A percentile compares a stretch with the other conserved stretches of the same genome.
Evolutionary conservation across 2,888 invertebrate species (phyloP).

Genomic region (Microctonus brassicae): DNA sequence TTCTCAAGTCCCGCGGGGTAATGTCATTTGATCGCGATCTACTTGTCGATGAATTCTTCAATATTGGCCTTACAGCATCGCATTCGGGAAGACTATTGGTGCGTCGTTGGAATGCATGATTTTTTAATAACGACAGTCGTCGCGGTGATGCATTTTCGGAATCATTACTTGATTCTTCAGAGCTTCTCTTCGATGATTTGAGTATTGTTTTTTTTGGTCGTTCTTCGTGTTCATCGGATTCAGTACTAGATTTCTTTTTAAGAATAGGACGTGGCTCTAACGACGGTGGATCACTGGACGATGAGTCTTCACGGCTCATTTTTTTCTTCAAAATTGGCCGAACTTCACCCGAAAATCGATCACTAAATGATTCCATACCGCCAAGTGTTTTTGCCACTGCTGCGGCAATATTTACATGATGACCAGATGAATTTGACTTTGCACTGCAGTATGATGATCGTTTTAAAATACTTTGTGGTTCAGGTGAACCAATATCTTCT

Average conservation of each 20-base stretch:
- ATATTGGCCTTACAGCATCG: slow-evolving; percentile 75
- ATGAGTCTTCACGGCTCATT: slow-evolving; percentile 78
- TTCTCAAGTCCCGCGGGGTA: slow-evolving; percentile 68
- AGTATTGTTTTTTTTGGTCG: slow-evolving; percentile 82
- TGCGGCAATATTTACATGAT: slow-evolving; percentile 79
- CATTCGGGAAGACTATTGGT: slow-evolving; percentile 72
- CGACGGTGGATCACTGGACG: slow-evolving; percentile 59
- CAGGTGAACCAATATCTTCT: slow-evolving; percentile 76
- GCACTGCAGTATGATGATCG: slow-evolving; percentile 60
- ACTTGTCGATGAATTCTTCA: slow-evolving; percentile 74
- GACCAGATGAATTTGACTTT: slow-evolving; percentile 63
- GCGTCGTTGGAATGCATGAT: slow-evolving; percentile 73
- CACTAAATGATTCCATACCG: slow-evolving; percentile 59
- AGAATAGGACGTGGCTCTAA: slow-evolving; percentile 78
- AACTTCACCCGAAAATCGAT: slow-evolving; percentile 72
- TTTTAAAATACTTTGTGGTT: slow-evolving; percentile 85
- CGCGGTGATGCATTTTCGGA: slow-evolving; percentile 74
- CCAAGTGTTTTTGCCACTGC: slow-evolving; percentile 74
- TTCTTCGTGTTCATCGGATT: slow-evolving; percentile 81
- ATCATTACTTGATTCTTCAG: slow-evolving; percentile 75
- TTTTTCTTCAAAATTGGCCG: slow-evolving; percentile 89
- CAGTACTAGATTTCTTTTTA: slow-evolving; percentile 87
- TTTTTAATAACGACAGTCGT: slow-evolving; percentile 73
- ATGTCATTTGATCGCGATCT: slow-evolving; percentile 67
- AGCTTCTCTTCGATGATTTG: slow-evolving; percentile 79